These are phyloP conservation scores for Okapia johnstoni DNA, from an alignment of 2,113 vertebrate genomes.

Conservation along the genomic window DNA sequence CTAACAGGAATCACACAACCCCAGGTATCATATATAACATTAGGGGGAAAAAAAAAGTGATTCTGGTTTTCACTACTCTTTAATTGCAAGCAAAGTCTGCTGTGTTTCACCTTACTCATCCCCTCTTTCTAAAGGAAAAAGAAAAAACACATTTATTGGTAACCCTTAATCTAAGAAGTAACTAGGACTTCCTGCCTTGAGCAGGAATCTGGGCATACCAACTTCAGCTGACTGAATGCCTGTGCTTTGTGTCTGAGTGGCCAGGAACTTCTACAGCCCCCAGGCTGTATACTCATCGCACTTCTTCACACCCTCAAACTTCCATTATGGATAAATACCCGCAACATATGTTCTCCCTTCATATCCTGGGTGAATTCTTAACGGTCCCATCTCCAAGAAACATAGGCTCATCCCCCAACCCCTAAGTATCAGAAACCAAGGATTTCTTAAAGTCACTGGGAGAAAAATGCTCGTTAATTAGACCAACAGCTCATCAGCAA, in stretches of 20 bases:
- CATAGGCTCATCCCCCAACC: background rate
- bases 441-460: background rate
- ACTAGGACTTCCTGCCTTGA: background rate
- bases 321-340: background rate
- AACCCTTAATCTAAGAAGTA: background rate
- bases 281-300: background rate
- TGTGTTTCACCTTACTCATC: background rate
- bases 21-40: background rate
- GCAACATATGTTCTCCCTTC: background rate
- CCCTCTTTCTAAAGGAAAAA: background rate
- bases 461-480: slow-evolving; percentile 46
- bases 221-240: background rate
- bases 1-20: background rate
- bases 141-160: background rate
- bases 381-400: slow-evolving; percentile 44
- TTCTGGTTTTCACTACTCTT: background rate
- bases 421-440: slow-evolving; percentile 12
- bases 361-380: background rate
- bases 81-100: background rate
- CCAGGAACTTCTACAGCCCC: background rate
- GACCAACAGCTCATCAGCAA: slow-evolving; percentile 2
- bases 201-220: background rate
- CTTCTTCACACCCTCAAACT: background rate
- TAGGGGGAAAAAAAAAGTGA: background rate
- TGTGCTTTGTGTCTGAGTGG: background rate